Evolutionary conservation across 92 coral and sea anemone genomes (phyloP).

Genomic region (Anthopleura xanthogrammica): DNA sequence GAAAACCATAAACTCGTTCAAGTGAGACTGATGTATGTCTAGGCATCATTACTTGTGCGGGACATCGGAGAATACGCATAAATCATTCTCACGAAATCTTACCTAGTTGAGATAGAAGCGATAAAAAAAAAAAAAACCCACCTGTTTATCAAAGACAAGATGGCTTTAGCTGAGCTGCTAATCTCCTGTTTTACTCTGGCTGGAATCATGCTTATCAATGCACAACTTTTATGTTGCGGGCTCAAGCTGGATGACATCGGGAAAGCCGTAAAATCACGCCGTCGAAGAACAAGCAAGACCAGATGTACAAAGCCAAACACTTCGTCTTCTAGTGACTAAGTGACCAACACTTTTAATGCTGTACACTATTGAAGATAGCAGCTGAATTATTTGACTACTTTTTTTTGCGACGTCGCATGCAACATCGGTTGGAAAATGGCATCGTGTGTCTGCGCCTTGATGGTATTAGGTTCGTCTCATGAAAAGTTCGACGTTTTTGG

Average conservation of each 20-base stretch:
- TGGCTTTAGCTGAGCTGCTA: neutral
- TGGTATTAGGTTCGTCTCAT: neutral
- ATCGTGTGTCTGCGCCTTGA: too few relatives aligned
- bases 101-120: neutral
- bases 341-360: neutral
- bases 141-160: neutral
- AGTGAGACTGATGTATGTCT: too few relatives aligned
- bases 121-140: neutral
- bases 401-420: too few relatives aligned
- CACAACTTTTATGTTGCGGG: slow-evolving; percentile 1
- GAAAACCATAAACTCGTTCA: too few relatives aligned
- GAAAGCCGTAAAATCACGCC: neutral
- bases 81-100: neutral
- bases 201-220: slow-evolving; percentile 6
- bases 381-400: neutral
- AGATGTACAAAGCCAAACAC: neutral
- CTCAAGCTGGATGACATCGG: neutral
- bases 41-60: too few relatives aligned
- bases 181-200: neutral
- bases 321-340: neutral
- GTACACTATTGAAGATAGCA: neutral
- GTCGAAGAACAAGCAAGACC: neutral
- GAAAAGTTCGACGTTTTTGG: too few relatives aligned
- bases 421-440: too few relatives aligned
- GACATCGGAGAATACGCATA: neutral